phyloP scores from a whole-genome alignment of 2,113 vertebrate species.

The Xiphophorus couchianus region DNA sequence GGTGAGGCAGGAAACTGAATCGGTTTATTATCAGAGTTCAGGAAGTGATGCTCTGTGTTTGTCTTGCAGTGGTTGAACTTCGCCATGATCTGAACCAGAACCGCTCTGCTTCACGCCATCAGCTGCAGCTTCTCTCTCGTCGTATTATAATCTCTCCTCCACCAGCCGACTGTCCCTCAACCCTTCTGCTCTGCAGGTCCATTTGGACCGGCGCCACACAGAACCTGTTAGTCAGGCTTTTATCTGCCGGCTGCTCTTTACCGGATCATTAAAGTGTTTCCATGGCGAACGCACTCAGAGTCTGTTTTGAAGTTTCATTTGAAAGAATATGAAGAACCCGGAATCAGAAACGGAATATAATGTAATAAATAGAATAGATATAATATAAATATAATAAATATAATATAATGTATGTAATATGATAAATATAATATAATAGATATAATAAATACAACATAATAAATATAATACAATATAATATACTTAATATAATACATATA shows the following conservation, averaged over 20 bases:
- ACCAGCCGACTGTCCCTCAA: background rate
- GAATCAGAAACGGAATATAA: too few relatives aligned
- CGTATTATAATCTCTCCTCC: slow-evolving; percentile 1
- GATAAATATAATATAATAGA: too few relatives aligned
- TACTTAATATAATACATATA: too few relatives aligned
- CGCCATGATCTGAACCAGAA: slow-evolving; percentile 65
- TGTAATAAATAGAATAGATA: too few relatives aligned
- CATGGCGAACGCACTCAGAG: too few relatives aligned
- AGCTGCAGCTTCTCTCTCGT: slow-evolving; percentile 1
- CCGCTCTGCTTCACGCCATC: background rate
- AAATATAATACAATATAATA: too few relatives aligned
- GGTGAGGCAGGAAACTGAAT: slow-evolving; percentile 42
- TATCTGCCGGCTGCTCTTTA: background rate
- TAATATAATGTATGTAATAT: too few relatives aligned
- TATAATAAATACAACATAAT: too few relatives aligned
- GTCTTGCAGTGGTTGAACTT: slow-evolving; percentile 68
- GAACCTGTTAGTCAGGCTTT: background rate
- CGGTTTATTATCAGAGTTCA: background rate
- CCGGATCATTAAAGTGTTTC: background rate
- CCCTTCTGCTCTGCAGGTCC: background rate
- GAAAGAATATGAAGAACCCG: too few relatives aligned
- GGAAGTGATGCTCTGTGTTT: background rate
- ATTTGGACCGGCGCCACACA: too few relatives aligned
- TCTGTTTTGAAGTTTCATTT: too few relatives aligned
- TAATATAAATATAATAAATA: too few relatives aligned